Evolutionary conservation across 2,888 invertebrate species (phyloP).

Genomic region (Phrixothrix hirtus): DNA sequence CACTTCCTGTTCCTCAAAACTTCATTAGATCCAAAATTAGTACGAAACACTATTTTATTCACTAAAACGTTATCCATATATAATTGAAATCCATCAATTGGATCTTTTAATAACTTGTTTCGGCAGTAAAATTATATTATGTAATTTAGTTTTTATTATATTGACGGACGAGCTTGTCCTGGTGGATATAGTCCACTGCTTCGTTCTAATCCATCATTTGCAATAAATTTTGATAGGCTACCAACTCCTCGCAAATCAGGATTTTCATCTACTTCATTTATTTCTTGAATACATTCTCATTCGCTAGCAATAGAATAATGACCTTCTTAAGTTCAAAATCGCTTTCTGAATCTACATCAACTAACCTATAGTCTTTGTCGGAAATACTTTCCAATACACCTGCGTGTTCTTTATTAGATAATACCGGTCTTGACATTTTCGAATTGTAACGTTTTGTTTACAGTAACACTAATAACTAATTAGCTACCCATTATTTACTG

Average conservation of each 20-base stretch:
- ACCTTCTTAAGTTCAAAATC: not conserved
- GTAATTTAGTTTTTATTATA: constrained; percentile 5
- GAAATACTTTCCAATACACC: no score
- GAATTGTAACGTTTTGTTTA: no score
- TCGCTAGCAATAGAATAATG: constrained; percentile 4
- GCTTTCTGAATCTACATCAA: no score
- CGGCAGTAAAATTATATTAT: constrained; percentile 1
- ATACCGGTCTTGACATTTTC: no score
- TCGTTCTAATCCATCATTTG: constrained; percentile 1
- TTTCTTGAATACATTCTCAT: constrained; percentile 3
- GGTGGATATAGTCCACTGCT: constrained; percentile 3
- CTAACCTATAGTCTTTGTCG: no score
- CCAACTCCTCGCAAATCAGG: not conserved
- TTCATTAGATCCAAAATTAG: not conserved
- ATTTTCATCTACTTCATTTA: constrained; percentile 2
- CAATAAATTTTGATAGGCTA: no score
- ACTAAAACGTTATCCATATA: constrained; percentile 1
- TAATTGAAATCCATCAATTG: constrained; percentile 3
- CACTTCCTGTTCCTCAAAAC: not conserved
- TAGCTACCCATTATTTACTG: no score
- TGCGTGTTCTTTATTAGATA: no score
- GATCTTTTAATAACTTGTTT: no score
- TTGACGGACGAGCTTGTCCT: constrained; percentile 2
- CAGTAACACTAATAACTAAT: no score
- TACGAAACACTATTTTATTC: constrained; percentile 4